Base-by-base conservation (phyloP, 2,113 vertebrate species). In the Rhipidura dahli region DNA sequence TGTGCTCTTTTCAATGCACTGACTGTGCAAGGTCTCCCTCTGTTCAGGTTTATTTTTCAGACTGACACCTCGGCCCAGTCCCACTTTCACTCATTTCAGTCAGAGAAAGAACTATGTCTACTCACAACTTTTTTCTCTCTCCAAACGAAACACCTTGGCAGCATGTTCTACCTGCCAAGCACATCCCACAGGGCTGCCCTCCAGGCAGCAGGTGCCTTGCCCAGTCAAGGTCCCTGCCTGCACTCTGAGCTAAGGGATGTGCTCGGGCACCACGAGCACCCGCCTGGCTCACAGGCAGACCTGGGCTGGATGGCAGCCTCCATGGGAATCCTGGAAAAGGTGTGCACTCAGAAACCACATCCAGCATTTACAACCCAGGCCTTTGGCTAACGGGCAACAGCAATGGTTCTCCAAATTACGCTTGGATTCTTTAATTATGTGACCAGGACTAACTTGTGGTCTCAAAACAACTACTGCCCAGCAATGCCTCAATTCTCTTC, bases 181-280 rank as follows among this genome's bases (percentile, higher is more conserved):
- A 1, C 21, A 49, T 27, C 40, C 53, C 80, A 12, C 12, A 20
- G 44, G 39, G 66, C 35, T 64, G 30, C 44, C 76, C 51, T 39
- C 33, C 70, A 76, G 68, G 64, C 51, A 87, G 64, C 64, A 42
- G 49, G 40, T 47, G 16, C 19, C 7, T 6, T 22, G 40, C 50
- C 54, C 40, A 77, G 50, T 16, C n/a, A 21, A 65, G 10, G 18
- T 40, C 37, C 14, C 45, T 92, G 37, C 27, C 26, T 22, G 42
- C 28, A 2, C 1, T 0, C 21, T 4, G 54, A 50, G n/a, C 17
- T 4, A 11, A 23, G 47, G 42, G 59, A 57, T 1, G 0, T 11
- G n/a, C 40, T 61, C 23, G 6, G 37, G 40, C 50, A 31, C n/a
- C 1, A 9, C 0, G 0, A 68, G 56, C 33, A 4, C 11, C 7